Evolutionary conservation across 2,113 vertebrate genomes (phyloP).

Genomic region (Esox niger): DNA sequence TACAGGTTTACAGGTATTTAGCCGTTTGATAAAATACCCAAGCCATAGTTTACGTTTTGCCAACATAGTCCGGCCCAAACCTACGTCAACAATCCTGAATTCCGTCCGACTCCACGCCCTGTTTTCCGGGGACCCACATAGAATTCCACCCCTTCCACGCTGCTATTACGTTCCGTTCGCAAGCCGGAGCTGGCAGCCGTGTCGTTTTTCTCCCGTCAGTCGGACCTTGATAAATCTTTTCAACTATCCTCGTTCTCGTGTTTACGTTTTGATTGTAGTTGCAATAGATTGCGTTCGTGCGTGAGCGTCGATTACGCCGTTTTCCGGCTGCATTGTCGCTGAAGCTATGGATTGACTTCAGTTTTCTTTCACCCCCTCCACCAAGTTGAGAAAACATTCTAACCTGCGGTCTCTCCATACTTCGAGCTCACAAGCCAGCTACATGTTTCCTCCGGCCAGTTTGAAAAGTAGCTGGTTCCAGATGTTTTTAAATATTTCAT

Average conservation of each 20-base stretch:
- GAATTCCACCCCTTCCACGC: conserved; percentile 69
- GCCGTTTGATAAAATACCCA: conserved; percentile 5
- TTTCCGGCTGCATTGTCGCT: conserved; percentile 40
- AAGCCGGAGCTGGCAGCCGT: conserved; percentile 60
- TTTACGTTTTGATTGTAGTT: conserved; percentile 20
- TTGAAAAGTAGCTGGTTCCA: conserved; percentile 62
- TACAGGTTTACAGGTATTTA: neutral
- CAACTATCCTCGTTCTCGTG: conserved; percentile 20
- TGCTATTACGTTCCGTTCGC: conserved; percentile 59
- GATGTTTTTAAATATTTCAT: conserved; percentile 53
- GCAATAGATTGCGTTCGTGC: conserved; percentile 19
- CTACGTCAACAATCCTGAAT: conserved; percentile 45
- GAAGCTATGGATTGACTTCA: conserved; percentile 73
- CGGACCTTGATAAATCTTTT: conserved; percentile 42
- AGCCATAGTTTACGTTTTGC: conserved; percentile 54
- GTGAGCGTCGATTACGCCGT: neutral
- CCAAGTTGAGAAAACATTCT: conserved; percentile 68
- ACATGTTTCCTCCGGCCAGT: conserved; percentile 65
- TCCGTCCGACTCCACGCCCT: conserved; percentile 58
- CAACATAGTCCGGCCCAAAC: conserved; percentile 29
- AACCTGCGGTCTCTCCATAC: conserved; percentile 53
- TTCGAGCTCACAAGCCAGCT: conserved; percentile 41
- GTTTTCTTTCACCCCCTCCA: conserved; percentile 48
- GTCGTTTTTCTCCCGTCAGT: conserved; percentile 51
- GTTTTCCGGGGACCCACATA: conserved; percentile 67